Percentiles rank a stretch among this genome's conserved stretches.
Evolutionary conservation across 2,113 vertebrate species (phyloP).

Genomic region (Percopsis transmontana): DNA sequence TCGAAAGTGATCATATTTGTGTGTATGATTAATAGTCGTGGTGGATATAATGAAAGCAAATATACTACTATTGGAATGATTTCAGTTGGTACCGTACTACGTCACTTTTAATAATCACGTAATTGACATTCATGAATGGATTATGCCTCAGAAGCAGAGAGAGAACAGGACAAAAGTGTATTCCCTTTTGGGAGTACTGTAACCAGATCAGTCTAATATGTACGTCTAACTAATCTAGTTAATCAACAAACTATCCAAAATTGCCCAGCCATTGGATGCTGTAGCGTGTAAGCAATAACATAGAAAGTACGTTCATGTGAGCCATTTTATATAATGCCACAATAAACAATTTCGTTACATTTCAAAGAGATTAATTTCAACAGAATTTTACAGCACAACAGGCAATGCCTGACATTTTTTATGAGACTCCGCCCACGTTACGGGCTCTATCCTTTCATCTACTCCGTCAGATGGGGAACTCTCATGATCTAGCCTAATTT

Average conservation of each 20-base stretch:
- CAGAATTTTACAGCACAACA: conserved; percentile 12
- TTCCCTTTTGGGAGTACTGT: no score
- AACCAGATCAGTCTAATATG: no score
- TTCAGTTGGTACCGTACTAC: no score
- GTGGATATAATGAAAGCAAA: background rate
- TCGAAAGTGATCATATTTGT: no score
- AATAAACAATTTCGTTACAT: background rate
- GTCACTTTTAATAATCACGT: no score
- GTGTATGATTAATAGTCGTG: no score
- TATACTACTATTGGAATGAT: background rate
- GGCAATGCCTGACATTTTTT: conserved; percentile 13
- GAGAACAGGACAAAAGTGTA: no score
- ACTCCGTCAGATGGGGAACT: conserved; percentile 33
- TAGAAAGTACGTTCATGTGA: background rate
- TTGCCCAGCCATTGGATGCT: background rate
- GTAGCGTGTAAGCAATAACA: background rate
- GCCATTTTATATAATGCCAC: background rate
- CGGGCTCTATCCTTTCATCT: conserved; percentile 27
- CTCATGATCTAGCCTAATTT: conserved; percentile 12
- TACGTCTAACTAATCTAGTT: no score
- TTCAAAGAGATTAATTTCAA: conserved; percentile 16
- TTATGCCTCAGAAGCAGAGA: no score
- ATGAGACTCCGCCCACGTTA: conserved; percentile 49
- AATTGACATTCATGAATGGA: no score
- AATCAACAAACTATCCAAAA: background rate